These are phyloP conservation scores for Drosophila suzukii DNA, from an alignment of 1,140 invertebrate genomes.

Conservation along the genomic window DNA sequence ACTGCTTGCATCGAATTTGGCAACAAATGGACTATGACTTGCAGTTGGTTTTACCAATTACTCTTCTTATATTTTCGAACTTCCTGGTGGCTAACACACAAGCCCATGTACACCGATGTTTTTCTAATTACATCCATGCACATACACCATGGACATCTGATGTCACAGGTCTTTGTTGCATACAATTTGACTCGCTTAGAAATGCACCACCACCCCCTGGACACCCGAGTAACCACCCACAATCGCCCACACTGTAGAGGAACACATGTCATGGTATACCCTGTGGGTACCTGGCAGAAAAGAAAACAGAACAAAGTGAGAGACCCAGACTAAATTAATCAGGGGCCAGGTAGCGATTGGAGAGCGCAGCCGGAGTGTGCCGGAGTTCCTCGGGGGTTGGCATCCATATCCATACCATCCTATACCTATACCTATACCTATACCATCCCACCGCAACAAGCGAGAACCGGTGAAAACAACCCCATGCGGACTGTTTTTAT, in stretches of 20 bases:
- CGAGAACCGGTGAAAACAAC: slow-evolving; percentile 18
- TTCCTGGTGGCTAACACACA: slow-evolving; percentile 22
- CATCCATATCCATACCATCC: slow-evolving; percentile 15
- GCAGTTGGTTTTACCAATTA: slow-evolving; percentile 16
- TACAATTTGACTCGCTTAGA: slow-evolving; percentile 46
- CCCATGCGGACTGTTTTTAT: slow-evolving; percentile 9
- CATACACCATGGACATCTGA: slow-evolving; percentile 13
- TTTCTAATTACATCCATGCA: slow-evolving; percentile 37
- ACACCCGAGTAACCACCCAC: slow-evolving; percentile 3
- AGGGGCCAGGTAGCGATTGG: slow-evolving; percentile 38
- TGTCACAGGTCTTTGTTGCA: slow-evolving; percentile 39
- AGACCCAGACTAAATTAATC: slow-evolving; percentile 49
- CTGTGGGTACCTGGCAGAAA: slow-evolving; percentile 27
- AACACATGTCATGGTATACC: slow-evolving; percentile 46
- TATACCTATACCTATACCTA: background rate
- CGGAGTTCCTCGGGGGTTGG: slow-evolving; percentile 34
- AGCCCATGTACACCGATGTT: slow-evolving; percentile 15
- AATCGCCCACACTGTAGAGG: background rate
- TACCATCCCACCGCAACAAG: slow-evolving; percentile 11
- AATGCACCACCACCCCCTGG: slow-evolving; percentile 16
- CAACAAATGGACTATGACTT: slow-evolving; percentile 15
- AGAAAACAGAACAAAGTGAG: slow-evolving; percentile 45
- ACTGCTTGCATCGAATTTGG: background rate
- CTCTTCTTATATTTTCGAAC: slow-evolving; percentile 16
- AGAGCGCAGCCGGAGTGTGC: slow-evolving; percentile 16